Base-by-base conservation (phyloP, 2,113 vertebrate genomes). In the Urocitellus parryii region DNA sequence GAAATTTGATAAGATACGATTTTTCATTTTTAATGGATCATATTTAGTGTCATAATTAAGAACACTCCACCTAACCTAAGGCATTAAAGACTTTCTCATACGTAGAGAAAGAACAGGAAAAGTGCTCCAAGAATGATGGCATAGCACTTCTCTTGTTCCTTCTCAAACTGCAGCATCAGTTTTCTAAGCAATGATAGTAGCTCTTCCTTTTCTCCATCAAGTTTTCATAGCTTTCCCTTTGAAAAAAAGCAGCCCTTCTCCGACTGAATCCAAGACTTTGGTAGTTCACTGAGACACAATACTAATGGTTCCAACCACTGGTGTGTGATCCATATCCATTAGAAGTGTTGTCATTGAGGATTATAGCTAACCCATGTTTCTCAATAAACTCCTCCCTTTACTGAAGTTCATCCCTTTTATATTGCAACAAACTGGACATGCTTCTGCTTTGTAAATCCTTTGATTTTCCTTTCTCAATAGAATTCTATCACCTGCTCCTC, bases 291-390 rank as follows among this genome's bases (percentile, higher is more conserved):
- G 99, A 68, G 99, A 99, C 70, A 99, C 99, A 56, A 99, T 98
- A 0, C 99, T 99, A 98, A 99, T 99, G 95, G 98, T 98, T 88
- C 99, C 98, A 96, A 98, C 98, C 87, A 98, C 90, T 2, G 99
- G 98, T 86, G 99, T 99, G 11, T 99, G 99, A 97, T 97, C 98
- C 95, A 24, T 99, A 99, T 51, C 99, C 99, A 32, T 99, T 99
- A 72, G 99, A 99, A 65, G 98, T 58, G 18, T 58, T 99, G 91
- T 99, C 99, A 65, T 99, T 99, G 11, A 99, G 99, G 97, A 99
- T 99, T 97, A 99, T 99, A 97, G 99, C 99, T 97, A 99, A 98
- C 80, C 99, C 99, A 0, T 99, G 99, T 98, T 99, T 99, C 99
- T 99, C 68, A 72, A n/a, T 72, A 72, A 72, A 8, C 17, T 72